phyloP scores from a whole-genome alignment of 1,140 invertebrate species.

The Apolygus lucorum region DNA sequence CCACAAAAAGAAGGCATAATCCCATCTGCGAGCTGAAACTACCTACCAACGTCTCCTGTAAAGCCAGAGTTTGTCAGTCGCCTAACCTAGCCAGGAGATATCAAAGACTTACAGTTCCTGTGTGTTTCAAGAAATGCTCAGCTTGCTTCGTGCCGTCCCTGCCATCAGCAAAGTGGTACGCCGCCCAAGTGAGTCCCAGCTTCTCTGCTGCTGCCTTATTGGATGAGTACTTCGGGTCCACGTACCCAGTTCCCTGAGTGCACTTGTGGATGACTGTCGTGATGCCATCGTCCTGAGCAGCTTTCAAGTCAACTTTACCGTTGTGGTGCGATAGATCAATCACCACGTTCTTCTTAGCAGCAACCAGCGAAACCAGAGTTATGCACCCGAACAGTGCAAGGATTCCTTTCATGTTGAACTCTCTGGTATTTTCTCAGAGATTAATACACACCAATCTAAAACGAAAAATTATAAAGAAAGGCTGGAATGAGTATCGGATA shows the following conservation, averaged over 20 bases:
- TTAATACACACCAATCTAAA: no score
- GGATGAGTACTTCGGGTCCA: neutral
- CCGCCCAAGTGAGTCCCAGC: constrained; percentile 1
- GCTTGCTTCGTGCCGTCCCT: neutral
- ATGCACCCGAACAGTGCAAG: no score
- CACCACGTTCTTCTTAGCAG: neutral
- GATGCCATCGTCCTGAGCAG: neutral
- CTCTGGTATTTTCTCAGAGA: no score
- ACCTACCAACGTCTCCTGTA: no score
- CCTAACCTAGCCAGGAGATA: no score
- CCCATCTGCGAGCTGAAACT: no score
- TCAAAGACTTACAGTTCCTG: neutral
- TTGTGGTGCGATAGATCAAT: neutral
- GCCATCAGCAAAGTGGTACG: constrained; percentile 10
- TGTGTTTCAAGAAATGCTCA: constrained; percentile 3
- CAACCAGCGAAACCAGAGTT: no score
- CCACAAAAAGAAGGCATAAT: no score
- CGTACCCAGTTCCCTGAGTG: constrained; percentile 5
- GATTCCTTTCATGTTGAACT: no score
- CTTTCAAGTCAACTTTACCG: neutral
- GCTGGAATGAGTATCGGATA: no score
- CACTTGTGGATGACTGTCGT: constrained; percentile 9
- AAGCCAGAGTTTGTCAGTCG: no score
- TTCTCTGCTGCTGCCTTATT: neutral
- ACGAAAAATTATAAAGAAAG: no score